phyloP scores from a whole-genome alignment of 2,797 vertebrate genomes.

The Monodelphis domestica region DNA sequence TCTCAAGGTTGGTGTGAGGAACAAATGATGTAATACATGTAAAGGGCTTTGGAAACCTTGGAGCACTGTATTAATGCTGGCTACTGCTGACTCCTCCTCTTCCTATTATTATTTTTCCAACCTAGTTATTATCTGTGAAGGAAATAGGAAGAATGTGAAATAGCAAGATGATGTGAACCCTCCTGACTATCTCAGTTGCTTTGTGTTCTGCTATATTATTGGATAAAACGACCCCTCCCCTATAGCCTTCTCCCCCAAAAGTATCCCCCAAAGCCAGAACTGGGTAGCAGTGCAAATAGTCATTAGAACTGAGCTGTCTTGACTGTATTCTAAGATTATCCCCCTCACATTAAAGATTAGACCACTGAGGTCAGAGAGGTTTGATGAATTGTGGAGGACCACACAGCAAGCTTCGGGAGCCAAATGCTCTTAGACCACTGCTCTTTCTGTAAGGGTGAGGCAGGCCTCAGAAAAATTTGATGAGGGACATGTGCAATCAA shows the following conservation, averaged over 20 bases:
- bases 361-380: background rate
- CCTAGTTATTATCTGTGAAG: constrained; percentile 1
- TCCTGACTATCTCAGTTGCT: constrained; percentile 14
- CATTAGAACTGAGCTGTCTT: background rate
- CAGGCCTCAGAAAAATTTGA: background rate
- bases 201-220: background rate
- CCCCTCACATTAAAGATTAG: background rate
- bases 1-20: background rate
- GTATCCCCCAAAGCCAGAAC: too few species aligned
- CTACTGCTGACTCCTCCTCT: background rate
- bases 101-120: constrained; percentile 1
- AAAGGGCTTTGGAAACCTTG: background rate
- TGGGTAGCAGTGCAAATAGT: too few species aligned
- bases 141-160: constrained; percentile 29
- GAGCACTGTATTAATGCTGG: background rate
- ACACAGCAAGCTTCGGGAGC: background rate
- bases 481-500: background rate
- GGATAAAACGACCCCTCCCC: background rate
- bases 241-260: background rate
- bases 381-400: background rate
- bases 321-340: background rate
- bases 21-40: background rate
- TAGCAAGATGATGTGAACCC: background rate
- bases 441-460: background rate
- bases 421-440: background rate